Evolutionary conservation across 2,113 vertebrate species (phyloP), one percentile per base, ranked within the genome.

Genomic region (Mohoua ochrocephala): DNA sequence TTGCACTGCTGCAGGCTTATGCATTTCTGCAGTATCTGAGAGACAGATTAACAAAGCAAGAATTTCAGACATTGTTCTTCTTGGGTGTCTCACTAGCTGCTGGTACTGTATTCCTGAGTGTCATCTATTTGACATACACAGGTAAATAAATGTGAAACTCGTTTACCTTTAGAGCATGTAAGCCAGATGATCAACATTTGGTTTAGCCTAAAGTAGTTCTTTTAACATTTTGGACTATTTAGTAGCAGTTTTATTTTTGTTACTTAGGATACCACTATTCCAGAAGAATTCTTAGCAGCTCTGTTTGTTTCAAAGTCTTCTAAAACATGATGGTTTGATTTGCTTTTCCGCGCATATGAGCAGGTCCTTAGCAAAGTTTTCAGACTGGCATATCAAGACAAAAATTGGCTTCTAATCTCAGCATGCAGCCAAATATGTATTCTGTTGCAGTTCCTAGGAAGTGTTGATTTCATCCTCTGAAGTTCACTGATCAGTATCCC

Each of bases 41-140:
- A 98, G 99, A 99, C 96, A 97, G 98, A 91, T 96, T 99, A 92
- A 99, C 99, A 91, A 98, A 98, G 91, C 99, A 99, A 90, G 99
- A 99, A 96, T 99, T 99, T 96, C 99, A 99, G 98, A 99, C 99
- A 0, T 98, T 99, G 44, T 99, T 99, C 98, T 99, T 99, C 97
- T 97, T 99, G 93, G 99, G 99, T 17, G 99, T 99, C 41, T 99
- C 99, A 23, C 96, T 99, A 12, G 98, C 99, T 83, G 99, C 99
- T 57, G 98, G 99, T 49, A 95, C 98, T 57, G 99, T 99, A 75
- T 99, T 99, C 97, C 98, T 99, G 91, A 99, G 99, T 8, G 99
- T 99, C 91, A 99, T 99, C 97, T 99, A 99, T 97, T 98, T 99
- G 97, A 99, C 99, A 15, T 99, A 99, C 54, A 99, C 99, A 98